These are phyloP conservation scores for Falco punctatus DNA, from an alignment of 2,113 vertebrate species.

Conservation along the genomic window DNA sequence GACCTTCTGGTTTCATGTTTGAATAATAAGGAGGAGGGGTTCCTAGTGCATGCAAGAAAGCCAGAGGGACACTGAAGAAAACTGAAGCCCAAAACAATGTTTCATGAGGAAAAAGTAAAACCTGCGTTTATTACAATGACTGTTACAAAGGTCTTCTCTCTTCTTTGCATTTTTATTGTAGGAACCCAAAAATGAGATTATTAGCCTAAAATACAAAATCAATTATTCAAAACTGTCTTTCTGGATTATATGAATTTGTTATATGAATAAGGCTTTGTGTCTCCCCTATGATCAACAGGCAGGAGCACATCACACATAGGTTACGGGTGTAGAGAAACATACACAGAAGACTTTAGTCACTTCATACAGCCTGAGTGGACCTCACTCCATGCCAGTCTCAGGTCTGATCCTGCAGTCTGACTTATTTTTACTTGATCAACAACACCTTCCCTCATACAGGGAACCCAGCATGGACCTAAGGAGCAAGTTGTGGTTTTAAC, in stretches of 20 bases:
- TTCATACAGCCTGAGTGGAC: background rate
- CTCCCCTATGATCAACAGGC: background rate
- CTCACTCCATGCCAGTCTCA: background rate
- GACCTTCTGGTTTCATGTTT: conserved; percentile 23
- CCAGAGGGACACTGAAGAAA: background rate
- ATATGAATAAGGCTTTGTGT: background rate
- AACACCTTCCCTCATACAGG: background rate
- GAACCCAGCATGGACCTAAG: rapidly evolving
- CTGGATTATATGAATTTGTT: background rate
- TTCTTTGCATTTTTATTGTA: background rate
- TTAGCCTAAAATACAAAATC: background rate
- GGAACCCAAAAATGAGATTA: background rate
- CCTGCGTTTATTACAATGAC: background rate
- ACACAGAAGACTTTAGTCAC: background rate
- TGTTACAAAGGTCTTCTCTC: background rate
- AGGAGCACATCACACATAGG: rapidly evolving
- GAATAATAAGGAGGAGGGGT: background rate
- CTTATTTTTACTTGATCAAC: background rate
- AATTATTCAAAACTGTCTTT: background rate
- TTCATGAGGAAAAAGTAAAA: background rate
- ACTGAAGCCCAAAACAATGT: background rate
- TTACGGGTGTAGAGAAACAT: background rate
- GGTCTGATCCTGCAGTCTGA: background rate
- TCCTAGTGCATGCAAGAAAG: background rate
- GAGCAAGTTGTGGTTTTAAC: background rate